Evolutionary conservation across 2,888 invertebrate species (phyloP).

Genomic region (Temnothorax rugatulus): DNA sequence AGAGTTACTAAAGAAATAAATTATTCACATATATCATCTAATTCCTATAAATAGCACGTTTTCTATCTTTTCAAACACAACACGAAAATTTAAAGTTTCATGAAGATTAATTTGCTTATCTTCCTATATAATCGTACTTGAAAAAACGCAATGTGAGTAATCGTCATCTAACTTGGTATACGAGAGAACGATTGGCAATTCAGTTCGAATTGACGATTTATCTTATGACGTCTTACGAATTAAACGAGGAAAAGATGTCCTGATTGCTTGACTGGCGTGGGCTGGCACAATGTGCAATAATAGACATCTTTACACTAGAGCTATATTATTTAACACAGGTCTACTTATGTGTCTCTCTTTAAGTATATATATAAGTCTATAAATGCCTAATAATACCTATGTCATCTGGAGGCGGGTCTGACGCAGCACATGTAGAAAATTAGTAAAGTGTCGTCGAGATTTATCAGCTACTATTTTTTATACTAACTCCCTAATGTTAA

Average conservation of each 20-base stretch:
- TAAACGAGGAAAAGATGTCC: constrained; percentile 23
- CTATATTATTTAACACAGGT: constrained; percentile 52
- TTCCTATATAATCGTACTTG: background rate
- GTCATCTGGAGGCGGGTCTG: constrained; percentile 56
- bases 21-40: background rate
- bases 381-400: constrained; percentile 72
- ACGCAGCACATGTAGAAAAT: constrained; percentile 58
- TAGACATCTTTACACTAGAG: constrained; percentile 42
- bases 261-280: constrained; percentile 29
- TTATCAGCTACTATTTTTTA: constrained; percentile 10
- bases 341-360: constrained; percentile 61
- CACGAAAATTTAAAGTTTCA: background rate
- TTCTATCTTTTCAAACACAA: background rate
- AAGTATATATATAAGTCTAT: constrained; percentile 65
- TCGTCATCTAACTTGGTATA: background rate
- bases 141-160: background rate
- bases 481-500: constrained; percentile 15
- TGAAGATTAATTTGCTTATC: background rate
- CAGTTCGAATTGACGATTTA: constrained; percentile 12
- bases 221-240: constrained; percentile 21
- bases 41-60: background rate
- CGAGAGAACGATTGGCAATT: constrained; percentile 20
- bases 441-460: constrained; percentile 36
- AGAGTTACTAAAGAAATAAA: background rate
- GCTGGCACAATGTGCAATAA: constrained; percentile 27